Evolutionary conservation across 2,113 vertebrate species (phyloP).

Genomic region (Eulacestoma nigropectus): DNA sequence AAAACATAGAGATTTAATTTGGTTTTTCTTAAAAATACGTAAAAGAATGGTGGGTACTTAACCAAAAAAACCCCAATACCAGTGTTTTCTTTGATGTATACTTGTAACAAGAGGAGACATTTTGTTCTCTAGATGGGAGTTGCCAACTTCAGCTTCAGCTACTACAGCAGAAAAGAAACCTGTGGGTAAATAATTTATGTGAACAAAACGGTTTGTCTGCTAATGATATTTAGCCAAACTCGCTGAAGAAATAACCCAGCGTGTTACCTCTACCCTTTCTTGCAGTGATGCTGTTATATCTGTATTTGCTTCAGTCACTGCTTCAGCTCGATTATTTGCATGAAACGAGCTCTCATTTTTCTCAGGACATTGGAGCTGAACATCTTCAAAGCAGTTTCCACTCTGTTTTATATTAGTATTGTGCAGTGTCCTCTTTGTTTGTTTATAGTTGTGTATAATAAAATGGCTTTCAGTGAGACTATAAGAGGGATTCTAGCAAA

Average conservation of each 20-base stretch:
- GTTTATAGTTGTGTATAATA: neutral
- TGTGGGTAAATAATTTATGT: neutral
- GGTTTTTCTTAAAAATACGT: neutral
- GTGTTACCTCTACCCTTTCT: neutral
- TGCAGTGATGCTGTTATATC: neutral
- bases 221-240: neutral
- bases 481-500: neutral
- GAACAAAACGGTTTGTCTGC: neutral
- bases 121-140: fast-evolving
- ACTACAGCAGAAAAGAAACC: neutral
- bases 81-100: neutral
- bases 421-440: neutral
- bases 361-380: neutral
- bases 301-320: neutral
- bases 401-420: neutral
- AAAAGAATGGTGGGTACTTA: neutral
- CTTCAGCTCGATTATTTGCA: neutral
- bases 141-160: neutral
- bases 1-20: neutral
- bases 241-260: neutral
- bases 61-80: neutral
- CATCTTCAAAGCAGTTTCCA: neutral
- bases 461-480: neutral
- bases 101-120: neutral
- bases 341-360: neutral